These are phyloP conservation scores for Pogoniulus pusillus DNA, from an alignment of 2,797 vertebrate species.

Conservation along the genomic window DNA sequence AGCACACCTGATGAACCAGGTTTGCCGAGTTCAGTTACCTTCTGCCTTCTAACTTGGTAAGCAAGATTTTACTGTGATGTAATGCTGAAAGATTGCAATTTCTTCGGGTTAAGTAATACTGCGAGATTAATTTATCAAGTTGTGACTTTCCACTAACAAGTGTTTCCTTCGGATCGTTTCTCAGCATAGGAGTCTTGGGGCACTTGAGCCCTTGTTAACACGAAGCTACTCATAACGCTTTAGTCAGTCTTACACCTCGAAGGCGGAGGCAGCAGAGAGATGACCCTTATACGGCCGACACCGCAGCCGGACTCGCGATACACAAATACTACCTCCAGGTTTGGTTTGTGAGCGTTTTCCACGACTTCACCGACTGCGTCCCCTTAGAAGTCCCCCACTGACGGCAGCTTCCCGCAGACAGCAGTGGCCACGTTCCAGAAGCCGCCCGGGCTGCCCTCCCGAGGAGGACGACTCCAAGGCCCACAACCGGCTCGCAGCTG, in stretches of 20 bases:
- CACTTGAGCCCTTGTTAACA: rapidly evolving
- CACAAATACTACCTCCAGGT: neutral
- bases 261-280: neutral
- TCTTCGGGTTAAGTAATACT: rapidly evolving
- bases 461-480: neutral
- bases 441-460: neutral
- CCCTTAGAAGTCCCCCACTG: no score
- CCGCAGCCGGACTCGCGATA: rapidly evolving
- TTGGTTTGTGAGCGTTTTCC: rapidly evolving
- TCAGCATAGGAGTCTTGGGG: rapidly evolving
- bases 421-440: neutral
- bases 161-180: neutral
- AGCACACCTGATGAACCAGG: no score
- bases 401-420: neutral
- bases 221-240: rapidly evolving
- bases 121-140: rapidly evolving
- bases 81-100: rapidly evolving
- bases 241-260: neutral
- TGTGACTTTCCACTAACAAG: neutral
- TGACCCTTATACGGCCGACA: rapidly evolving
- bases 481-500: no score
- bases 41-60: rapidly evolving
- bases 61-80: neutral
- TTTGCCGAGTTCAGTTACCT: neutral
- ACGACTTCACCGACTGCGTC: neutral